phyloP scores from a whole-genome alignment of 2,797 vertebrate species.

The Sylvia borin region DNA sequence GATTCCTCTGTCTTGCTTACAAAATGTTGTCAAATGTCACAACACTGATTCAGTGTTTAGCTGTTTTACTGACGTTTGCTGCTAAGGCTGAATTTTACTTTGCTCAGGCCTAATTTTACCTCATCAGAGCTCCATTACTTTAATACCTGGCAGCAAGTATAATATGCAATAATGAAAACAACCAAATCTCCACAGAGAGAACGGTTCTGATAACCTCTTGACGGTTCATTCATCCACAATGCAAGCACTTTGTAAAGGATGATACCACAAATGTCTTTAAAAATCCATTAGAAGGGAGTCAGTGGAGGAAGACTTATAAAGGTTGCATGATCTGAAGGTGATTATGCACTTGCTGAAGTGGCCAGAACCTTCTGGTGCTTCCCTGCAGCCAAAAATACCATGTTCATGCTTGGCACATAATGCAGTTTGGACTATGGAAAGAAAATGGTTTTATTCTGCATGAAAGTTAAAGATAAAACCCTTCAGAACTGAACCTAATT shows the following conservation, averaged over 20 bases:
- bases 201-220: conserved; percentile 27
- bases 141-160: background rate
- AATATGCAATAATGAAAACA: conserved; percentile 48
- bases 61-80: background rate
- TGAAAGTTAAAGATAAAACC: conserved; percentile 39
- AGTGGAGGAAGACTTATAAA: conserved; percentile 62
- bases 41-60: background rate
- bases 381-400: conserved; percentile 44
- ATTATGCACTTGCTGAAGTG: conserved; percentile 37
- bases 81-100: background rate
- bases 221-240: conserved; percentile 54
- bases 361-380: conserved; percentile 40
- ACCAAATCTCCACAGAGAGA: conserved; percentile 14
- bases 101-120: background rate
- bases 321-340: conserved; percentile 59
- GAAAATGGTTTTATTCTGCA: conserved; percentile 33
- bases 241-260: conserved; percentile 54
- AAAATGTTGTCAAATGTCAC: background rate
- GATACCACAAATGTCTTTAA: conserved; percentile 56
- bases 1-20: background rate
- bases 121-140: background rate
- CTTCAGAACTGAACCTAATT: conserved; percentile 52
- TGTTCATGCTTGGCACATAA: conserved; percentile 41
- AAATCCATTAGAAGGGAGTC: conserved; percentile 57
- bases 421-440: conserved; percentile 25